These are phyloP conservation scores for Babyrousa celebensis DNA, from an alignment of 2,797 vertebrate species.

Conservation along the genomic window DNA sequence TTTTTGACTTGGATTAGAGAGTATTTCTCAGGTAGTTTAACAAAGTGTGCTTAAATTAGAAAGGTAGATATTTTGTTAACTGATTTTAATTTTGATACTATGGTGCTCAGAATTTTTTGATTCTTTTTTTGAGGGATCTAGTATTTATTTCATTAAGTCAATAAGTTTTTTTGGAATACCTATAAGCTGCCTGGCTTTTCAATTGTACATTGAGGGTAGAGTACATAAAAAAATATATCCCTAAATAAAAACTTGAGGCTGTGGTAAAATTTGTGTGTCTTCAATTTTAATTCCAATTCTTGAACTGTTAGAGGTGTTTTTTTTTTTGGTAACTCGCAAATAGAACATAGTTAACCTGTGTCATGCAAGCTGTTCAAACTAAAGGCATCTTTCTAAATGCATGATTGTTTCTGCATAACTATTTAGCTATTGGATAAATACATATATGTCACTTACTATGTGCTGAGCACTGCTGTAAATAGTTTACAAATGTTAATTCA, in stretches of 20 bases:
- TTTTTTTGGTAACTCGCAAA: not conserved
- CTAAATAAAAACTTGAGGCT: not conserved
- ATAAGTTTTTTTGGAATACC: not conserved
- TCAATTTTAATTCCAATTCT: not conserved
- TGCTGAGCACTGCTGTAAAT: not conserved
- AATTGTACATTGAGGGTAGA: not conserved
- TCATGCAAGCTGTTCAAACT: not conserved
- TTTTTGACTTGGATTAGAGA: constrained; percentile 47
- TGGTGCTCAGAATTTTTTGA: not conserved
- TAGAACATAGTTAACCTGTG: not conserved
- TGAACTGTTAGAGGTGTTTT: not conserved
- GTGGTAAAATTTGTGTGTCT: not conserved
- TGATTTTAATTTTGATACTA: constrained; percentile 43
- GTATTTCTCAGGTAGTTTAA: not conserved
- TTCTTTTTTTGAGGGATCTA: not conserved
- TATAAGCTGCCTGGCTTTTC: not conserved
- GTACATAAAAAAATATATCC: not conserved
- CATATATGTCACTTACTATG: not conserved
- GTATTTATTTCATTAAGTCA: not conserved
- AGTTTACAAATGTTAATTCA: not conserved
- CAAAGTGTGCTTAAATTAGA: not conserved
- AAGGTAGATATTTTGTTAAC: not conserved
- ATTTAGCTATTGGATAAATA: constrained; percentile 1
- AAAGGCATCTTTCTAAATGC: not conserved
- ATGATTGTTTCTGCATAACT: not conserved